Evolutionary conservation across 2,113 vertebrate genomes (phyloP).

Genomic region (Probosciger aterrimus): DNA sequence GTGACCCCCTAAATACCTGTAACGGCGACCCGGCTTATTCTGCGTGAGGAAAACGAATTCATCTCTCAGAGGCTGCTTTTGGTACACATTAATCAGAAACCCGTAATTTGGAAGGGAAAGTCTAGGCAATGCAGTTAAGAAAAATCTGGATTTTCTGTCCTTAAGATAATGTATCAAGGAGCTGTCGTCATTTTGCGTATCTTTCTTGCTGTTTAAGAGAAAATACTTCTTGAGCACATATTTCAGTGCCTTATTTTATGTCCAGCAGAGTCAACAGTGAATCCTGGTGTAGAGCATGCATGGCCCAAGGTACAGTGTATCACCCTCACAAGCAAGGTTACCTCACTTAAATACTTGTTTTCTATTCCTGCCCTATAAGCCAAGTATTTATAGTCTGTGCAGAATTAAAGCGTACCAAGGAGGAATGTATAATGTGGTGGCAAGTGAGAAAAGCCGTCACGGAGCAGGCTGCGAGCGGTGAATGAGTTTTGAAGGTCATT

Average conservation of each 20-base stretch:
- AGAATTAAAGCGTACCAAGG: background rate
- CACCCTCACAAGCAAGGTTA: conserved; percentile 34
- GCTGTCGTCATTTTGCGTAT: background rate
- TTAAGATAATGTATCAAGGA: background rate
- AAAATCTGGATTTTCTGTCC: conserved; percentile 43
- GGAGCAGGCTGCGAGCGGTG: background rate
- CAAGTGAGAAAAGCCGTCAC: conserved; percentile 11
- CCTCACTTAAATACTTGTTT: background rate
- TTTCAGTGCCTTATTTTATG: background rate
- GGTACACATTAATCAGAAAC: background rate
- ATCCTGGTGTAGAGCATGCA: background rate
- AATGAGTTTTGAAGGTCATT: conserved; percentile 80
- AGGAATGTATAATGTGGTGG: conserved; percentile 1
- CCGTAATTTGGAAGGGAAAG: background rate
- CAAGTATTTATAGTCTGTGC: background rate
- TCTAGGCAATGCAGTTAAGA: background rate
- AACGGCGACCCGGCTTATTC: background rate
- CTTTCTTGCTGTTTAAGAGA: background rate
- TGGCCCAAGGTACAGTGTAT: background rate
- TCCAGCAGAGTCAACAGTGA: background rate
- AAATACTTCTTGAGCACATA: background rate
- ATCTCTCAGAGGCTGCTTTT: background rate
- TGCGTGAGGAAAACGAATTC: background rate
- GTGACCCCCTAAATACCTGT: background rate
- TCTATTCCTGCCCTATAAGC: background rate